Percentiles rank a stretch among this genome's conserved stretches.
Evolutionary conservation across 2,888 invertebrate species (phyloP).

Genomic region (Linyphia triangularis): DNA sequence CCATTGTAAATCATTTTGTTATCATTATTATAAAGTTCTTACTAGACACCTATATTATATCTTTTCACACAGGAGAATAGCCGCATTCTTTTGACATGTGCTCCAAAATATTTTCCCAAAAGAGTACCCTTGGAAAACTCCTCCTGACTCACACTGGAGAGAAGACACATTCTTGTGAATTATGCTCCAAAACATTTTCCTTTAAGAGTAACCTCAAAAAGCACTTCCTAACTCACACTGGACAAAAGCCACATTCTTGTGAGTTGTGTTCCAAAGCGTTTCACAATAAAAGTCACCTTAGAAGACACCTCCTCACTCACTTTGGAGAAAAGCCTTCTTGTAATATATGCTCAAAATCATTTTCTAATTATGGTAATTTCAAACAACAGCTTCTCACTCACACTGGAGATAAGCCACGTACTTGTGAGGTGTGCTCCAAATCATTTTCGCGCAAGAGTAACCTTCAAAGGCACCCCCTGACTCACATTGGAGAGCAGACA

Average conservation of each 20-base stretch:
- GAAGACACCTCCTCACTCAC: slow-evolving; percentile 22
- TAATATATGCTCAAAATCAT: slow-evolving; percentile 5
- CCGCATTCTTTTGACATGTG: not conserved
- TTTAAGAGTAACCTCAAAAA: not conserved
- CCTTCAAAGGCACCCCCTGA: slow-evolving; percentile 24
- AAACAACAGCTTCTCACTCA: slow-evolving; percentile 30
- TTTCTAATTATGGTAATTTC: slow-evolving; percentile 16
- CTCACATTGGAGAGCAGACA: slow-evolving; percentile 38
- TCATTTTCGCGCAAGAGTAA: slow-evolving; percentile 27
- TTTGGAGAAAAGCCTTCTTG: not conserved
- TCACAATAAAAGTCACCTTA: not conserved
- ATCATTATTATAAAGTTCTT: too few species aligned
- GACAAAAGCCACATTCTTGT: slow-evolving; percentile 12
- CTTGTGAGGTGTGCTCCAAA: slow-evolving; percentile 49
- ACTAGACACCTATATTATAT: too few species aligned
- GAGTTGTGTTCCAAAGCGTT: slow-evolving; percentile 22
- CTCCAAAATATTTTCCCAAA: not conserved
- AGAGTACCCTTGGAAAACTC: not conserved
- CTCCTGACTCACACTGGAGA: not conserved
- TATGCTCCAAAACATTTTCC: not conserved
- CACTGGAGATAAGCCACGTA: slow-evolving; percentile 28
- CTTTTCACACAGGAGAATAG: not conserved
- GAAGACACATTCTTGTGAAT: not conserved
- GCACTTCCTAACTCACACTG: slow-evolving; percentile 6
- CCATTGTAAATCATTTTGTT: too few species aligned